Conservation (phyloP, 2,888 invertebrate species). For the Abscondita cerata region DNA sequence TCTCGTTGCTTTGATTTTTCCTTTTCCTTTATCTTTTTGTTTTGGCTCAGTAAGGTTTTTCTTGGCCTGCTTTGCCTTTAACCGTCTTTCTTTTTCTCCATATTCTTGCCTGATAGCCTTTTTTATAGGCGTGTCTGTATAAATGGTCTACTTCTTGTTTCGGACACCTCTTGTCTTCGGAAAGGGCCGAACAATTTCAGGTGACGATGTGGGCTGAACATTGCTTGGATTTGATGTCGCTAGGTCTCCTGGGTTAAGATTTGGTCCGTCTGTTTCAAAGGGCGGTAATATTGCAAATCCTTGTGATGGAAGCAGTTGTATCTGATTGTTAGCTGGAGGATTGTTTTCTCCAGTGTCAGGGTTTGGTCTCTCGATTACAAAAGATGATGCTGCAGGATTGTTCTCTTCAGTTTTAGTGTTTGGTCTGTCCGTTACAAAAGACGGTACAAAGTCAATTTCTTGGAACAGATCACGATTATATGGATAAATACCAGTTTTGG, state of each 20-base stretch:
- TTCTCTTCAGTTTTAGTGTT: neutral
- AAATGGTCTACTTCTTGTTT: neutral
- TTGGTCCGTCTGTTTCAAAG: neutral
- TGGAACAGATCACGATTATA: conserved; percentile 9
- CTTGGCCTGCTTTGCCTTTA: too few species aligned
- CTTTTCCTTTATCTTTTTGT: too few species aligned
- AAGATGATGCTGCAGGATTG: neutral
- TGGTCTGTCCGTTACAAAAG: conserved; percentile 13
- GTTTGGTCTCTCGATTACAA: neutral
- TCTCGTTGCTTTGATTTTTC: conserved; percentile 5
- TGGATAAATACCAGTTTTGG: neutral
- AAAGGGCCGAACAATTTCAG: neutral
- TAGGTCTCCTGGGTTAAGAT: neutral
- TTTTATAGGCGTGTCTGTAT: conserved; percentile 7
- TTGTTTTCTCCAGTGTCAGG: neutral
- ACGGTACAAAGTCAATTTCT: conserved; percentile 4
- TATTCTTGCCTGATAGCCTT: conserved; percentile 1
- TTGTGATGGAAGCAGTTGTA: neutral
- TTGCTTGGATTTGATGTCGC: neutral
- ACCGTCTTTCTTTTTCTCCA: conserved; percentile 14
- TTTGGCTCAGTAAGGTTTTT: too few species aligned
- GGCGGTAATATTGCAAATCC: neutral
- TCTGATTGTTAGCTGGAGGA: neutral
- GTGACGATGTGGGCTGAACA: neutral
- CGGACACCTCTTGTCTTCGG: neutral